Evolutionary conservation across 2,113 vertebrate species (phyloP).

Genomic region (Pyxicephalus adspersus): DNA sequence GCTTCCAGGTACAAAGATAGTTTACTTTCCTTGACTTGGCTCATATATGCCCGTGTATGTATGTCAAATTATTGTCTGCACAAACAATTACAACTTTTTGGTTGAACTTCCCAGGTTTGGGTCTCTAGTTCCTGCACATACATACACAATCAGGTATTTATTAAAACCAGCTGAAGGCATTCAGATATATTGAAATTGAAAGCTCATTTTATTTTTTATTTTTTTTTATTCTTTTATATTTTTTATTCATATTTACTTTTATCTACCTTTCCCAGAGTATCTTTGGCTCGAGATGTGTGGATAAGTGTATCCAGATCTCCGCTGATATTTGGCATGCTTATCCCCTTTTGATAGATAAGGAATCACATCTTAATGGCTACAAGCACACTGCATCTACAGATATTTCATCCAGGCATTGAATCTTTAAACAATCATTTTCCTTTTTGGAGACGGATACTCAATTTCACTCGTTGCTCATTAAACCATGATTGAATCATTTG

Average conservation of each 20-base stretch:
- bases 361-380: conserved; percentile 35
- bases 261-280: not conserved
- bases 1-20: no score
- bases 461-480: conserved; percentile 58
- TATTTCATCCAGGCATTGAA: conserved; percentile 44
- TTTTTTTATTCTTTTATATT: not conserved
- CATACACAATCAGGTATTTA: no score
- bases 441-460: conserved; percentile 45
- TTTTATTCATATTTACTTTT: not conserved
- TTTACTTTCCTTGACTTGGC: no score
- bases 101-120: no score
- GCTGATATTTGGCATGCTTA: conserved; percentile 30
- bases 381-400: conserved; percentile 12
- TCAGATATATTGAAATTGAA: no score
- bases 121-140: no score
- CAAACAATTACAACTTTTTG: no score
- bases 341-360: conserved; percentile 37
- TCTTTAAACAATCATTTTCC: conserved; percentile 52
- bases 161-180: no score
- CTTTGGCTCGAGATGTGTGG: conserved; percentile 5
- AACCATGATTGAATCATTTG: conserved; percentile 56
- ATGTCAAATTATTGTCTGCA: no score
- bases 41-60: no score
- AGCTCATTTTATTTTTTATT: no score
- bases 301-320: conserved; percentile 18